Evolutionary conservation across 2,113 vertebrate species (phyloP).

Genomic region (Clarias batrachus): DNA sequence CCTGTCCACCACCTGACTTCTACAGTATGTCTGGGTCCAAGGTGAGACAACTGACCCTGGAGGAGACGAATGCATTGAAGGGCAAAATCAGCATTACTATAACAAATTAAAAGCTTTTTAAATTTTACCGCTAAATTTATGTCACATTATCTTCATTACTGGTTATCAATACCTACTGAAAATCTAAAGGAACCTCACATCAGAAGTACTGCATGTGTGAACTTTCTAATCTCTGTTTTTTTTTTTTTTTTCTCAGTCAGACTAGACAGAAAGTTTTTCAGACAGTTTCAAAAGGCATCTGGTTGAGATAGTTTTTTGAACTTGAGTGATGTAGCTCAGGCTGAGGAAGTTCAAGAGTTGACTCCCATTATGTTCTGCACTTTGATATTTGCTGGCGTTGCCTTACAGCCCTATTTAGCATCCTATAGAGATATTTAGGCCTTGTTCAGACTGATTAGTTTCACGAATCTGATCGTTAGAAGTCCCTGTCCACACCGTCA

Average conservation of each 20-base stretch:
- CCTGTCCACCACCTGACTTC: not conserved
- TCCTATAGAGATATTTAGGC: not conserved
- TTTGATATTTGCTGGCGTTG: not conserved
- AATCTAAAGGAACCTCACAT: too few relatives aligned
- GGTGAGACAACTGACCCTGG: not conserved
- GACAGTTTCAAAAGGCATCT: not conserved
- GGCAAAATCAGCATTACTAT: too few relatives aligned
- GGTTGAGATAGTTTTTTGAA: not conserved
- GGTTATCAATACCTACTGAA: too few relatives aligned
- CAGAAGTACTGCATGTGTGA: not conserved
- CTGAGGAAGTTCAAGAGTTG: conserved; percentile 7
- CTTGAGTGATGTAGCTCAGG: not conserved
- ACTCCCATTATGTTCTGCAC: not conserved
- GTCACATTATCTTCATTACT: too few relatives aligned
- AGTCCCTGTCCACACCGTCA: too few relatives aligned
- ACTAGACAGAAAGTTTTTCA: not conserved
- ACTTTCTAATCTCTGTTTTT: not conserved
- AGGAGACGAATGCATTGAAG: too few relatives aligned
- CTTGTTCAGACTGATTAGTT: too few relatives aligned
- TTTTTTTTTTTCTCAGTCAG: not conserved
- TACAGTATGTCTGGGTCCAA: not conserved
- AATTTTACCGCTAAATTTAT: too few relatives aligned
- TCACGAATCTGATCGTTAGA: too few relatives aligned
- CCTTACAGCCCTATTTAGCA: not conserved
- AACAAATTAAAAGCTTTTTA: too few relatives aligned